Percentiles rank a stretch among this genome's conserved stretches.
These are phyloP conservation scores for Taphrorychus bicolor DNA, from an alignment of 2,888 invertebrate genomes.

Conservation along the genomic window DNA sequence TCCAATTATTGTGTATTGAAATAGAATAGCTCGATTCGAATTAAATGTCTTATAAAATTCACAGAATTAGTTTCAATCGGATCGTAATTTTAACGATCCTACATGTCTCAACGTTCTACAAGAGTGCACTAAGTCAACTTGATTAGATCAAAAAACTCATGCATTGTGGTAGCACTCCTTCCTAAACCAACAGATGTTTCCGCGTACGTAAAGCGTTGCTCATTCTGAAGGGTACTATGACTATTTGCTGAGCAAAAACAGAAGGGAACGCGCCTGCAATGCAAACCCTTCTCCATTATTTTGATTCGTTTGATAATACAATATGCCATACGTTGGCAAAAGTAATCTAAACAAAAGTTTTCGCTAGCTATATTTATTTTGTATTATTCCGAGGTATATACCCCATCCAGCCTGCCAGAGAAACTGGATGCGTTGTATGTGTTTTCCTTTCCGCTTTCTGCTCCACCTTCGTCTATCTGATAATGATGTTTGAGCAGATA, in stretches of 20 bases:
- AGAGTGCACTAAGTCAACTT: no score
- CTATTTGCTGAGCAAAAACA: slow-evolving; percentile 31
- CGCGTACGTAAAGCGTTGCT: not conserved
- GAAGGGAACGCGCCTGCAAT: slow-evolving; percentile 17
- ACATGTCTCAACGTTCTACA: no score
- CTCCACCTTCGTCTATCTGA: slow-evolving; percentile 10
- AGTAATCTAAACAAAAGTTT: slow-evolving; percentile 41
- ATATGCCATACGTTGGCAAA: slow-evolving; percentile 31
- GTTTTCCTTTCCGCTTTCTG: slow-evolving; percentile 16
- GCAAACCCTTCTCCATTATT: slow-evolving; percentile 27
- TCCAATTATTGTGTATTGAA: no score
- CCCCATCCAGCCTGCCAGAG: not conserved
- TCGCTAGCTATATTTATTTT: slow-evolving; percentile 39
- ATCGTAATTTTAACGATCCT: no score
- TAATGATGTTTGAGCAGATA: slow-evolving; percentile 13
- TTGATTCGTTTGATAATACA: slow-evolving; percentile 39
- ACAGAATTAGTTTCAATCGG: no score
- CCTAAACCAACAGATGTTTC: not conserved
- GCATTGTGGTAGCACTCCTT: no score
- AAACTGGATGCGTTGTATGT: slow-evolving; percentile 5
- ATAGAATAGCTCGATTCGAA: no score
- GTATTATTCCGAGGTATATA: slow-evolving; percentile 31
- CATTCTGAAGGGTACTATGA: not conserved
- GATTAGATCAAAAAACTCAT: no score
- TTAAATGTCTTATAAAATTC: no score